Evolutionary conservation across 2,888 invertebrate species (phyloP).

Genomic region (Eupithecia inturbata): DNA sequence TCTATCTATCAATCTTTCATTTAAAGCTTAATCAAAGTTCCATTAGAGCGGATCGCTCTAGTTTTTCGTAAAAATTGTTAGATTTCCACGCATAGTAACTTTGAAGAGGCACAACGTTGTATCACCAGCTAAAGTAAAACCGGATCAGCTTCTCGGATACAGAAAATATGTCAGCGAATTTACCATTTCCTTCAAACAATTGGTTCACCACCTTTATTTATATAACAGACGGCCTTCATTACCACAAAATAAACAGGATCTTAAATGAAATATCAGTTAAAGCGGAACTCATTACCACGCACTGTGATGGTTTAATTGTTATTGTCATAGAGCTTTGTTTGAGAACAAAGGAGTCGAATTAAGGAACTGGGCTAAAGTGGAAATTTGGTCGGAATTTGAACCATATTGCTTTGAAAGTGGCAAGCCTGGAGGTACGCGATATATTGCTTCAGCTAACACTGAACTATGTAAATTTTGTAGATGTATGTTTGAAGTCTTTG

Average conservation of each 20-base stretch:
- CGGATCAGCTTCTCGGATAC: background rate
- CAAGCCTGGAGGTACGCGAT: background rate
- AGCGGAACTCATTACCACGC: constrained; percentile 43
- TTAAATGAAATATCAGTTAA: constrained; percentile 38
- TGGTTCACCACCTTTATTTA: background rate
- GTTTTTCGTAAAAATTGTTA: too few relatives aligned
- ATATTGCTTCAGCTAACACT: background rate
- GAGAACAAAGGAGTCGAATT: constrained; percentile 42
- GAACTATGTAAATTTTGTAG: background rate
- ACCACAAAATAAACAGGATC: constrained; percentile 20
- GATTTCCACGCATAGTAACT: too few relatives aligned
- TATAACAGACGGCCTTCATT: constrained; percentile 6
- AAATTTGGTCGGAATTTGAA: constrained; percentile 23
- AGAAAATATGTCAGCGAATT: background rate
- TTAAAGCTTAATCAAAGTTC: too few relatives aligned
- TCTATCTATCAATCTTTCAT: too few relatives aligned
- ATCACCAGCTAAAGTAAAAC: constrained; percentile 1
- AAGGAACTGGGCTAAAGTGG: constrained; percentile 39
- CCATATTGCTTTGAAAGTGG: constrained; percentile 13
- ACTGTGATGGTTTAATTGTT: constrained; percentile 43
- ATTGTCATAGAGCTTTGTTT: constrained; percentile 44
- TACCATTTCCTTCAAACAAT: background rate
- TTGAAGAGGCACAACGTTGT: background rate
- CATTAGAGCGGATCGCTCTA: too few relatives aligned
- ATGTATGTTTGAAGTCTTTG: background rate